Conservation (phyloP, 2,888 invertebrate species). For the Lycia hirtaria region DNA sequence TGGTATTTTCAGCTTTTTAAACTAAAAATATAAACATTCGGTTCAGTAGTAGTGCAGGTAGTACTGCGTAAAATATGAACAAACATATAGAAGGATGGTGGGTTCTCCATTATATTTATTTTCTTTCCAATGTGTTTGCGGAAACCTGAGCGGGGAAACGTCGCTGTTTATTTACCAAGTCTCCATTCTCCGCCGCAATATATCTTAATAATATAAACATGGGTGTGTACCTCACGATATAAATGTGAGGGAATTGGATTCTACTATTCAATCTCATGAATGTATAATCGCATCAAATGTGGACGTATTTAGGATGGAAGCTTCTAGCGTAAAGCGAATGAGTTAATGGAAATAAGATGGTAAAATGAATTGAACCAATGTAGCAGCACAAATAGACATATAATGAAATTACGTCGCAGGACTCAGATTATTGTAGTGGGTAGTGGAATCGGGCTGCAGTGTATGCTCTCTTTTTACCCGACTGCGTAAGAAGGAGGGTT, state of each 20-base stretch:
- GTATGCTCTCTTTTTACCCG: too few relatives aligned
- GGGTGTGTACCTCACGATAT: constrained; percentile 7
- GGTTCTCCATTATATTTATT: constrained; percentile 1
- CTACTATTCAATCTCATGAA: constrained; percentile 20
- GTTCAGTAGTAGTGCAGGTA: too few relatives aligned
- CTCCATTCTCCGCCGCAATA: constrained; percentile 2
- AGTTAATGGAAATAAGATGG: not conserved
- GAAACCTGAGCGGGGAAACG: constrained; percentile 1
- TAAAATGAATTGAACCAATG: too few relatives aligned
- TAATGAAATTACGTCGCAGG: too few relatives aligned
- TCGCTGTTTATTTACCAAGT: constrained; percentile 15
- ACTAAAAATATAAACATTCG: too few relatives aligned
- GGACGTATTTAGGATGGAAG: constrained; percentile 2
- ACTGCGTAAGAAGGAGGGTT: too few relatives aligned
- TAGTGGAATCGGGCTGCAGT: too few relatives aligned
- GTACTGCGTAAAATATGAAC: too few relatives aligned
- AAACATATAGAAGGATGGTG: too few relatives aligned
- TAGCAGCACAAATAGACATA: too few relatives aligned
- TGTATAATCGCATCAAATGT: constrained; percentile 21
- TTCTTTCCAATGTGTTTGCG: not conserved
- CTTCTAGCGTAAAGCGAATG: not conserved
- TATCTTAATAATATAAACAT: constrained; percentile 15
- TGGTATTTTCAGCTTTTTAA: too few relatives aligned
- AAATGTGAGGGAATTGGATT: constrained; percentile 10
- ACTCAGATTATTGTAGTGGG: too few relatives aligned